Percentiles rank a stretch among this genome's conserved stretches.
These are phyloP conservation scores for Halictus ligatus DNA, from an alignment of 2,888 invertebrate species.

Conservation along the genomic window DNA sequence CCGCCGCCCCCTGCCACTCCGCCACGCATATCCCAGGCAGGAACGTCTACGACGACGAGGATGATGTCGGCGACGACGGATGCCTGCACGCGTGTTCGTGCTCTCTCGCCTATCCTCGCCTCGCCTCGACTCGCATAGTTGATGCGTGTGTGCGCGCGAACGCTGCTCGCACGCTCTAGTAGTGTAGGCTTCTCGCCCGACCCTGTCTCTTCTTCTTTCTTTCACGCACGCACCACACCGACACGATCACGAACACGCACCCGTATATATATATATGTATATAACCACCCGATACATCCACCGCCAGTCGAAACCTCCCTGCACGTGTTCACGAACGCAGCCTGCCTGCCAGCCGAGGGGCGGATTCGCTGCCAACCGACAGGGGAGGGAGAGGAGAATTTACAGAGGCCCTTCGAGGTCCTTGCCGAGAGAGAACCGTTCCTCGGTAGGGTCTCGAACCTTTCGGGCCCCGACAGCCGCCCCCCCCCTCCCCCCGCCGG, in stretches of 20 bases:
- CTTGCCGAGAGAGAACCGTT: constrained; percentile 52
- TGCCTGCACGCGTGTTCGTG: constrained; percentile 19
- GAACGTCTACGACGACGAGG: constrained; percentile 59
- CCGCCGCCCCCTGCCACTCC: constrained; percentile 34
- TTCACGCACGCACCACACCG: not conserved
- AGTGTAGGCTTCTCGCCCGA: not conserved
- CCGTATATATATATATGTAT: not conserved
- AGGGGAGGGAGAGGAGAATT: constrained; percentile 46
- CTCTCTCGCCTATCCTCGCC: constrained; percentile 14
- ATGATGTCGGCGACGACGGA: constrained; percentile 53
- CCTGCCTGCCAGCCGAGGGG: constrained; percentile 56
- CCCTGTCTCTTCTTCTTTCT: constrained; percentile 7
- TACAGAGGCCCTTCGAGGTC: constrained; percentile 54
- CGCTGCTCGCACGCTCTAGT: not conserved
- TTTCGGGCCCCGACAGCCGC: constrained; percentile 12
- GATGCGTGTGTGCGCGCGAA: not conserved
- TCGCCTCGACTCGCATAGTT: not conserved
- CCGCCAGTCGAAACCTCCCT: constrained; percentile 52
- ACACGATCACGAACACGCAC: not conserved
- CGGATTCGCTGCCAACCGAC: constrained; percentile 48
- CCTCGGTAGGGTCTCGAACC: constrained; percentile 50
- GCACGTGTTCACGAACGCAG: constrained; percentile 65
- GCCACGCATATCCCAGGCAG: constrained; percentile 52
- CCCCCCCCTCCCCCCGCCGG: not conserved
- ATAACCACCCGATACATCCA: not conserved